Conservation (phyloP, 2,888 invertebrate species). For the Meloe dianella region DNA sequence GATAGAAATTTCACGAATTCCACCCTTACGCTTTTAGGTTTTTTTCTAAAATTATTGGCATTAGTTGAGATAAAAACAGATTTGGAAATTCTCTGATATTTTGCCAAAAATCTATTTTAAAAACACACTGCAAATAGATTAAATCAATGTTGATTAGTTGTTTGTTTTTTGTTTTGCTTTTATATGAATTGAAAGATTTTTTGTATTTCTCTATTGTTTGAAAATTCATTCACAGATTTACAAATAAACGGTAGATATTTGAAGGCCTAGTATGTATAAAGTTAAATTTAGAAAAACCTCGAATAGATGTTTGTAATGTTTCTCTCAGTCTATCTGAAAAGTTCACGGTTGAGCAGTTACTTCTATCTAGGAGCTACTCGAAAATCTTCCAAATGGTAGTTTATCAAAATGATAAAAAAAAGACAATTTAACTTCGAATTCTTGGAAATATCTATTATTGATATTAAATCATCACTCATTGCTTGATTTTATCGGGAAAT, state of each 20-base stretch:
- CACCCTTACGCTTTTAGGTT: neutral
- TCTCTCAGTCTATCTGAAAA: neutral
- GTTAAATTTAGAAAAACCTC: neutral
- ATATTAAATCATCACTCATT: slow-evolving; percentile 6
- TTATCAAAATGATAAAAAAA: neutral
- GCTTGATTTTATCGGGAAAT: neutral
- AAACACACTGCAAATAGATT: neutral
- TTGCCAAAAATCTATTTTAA: slow-evolving; percentile 7
- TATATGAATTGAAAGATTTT: neutral
- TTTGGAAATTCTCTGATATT: neutral
- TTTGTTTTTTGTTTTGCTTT: neutral
- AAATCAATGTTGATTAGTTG: neutral
- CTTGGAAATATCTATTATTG: neutral
- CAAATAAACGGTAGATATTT: neutral
- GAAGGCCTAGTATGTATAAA: neutral
- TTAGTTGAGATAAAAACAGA: neutral
- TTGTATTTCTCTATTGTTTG: neutral
- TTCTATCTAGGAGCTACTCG: neutral
- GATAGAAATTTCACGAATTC: neutral
- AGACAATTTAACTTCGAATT: neutral
- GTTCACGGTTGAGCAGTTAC: neutral
- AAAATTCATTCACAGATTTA: neutral
- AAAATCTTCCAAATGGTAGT: neutral
- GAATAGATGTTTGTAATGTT: neutral
- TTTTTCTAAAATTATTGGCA: neutral